Evolutionary conservation across 1,140 invertebrate genomes (phyloP), one percentile per base, ranked within the genome.

Genomic region (Zaprionus gabonicus): DNA sequence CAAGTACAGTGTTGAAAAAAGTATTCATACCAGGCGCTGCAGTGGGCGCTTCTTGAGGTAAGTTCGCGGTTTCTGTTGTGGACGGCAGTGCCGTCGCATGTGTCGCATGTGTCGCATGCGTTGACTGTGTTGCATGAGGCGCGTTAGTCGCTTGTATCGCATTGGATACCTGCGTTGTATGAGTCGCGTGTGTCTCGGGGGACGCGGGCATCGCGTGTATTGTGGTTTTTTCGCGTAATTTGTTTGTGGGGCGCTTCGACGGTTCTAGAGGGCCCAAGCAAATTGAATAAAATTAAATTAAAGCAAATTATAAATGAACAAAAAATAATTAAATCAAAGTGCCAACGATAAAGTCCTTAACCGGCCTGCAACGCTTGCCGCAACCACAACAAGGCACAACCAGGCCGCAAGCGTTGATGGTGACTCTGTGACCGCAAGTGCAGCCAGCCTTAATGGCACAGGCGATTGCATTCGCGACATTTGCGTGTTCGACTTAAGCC

Each of bases 381-480:
- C 81, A 81, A 81, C 83, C 97, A 98, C 93, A 97, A 97, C 76
- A 97, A 95, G 76, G 95, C 83, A 95, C 82, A 95, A 94, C 6
- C 97, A 25, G 46, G 20, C 23, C 23, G 12, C 3, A 49, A 44
- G 41, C 20, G 20, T 20, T 20, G 9, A 49, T 51, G 20, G 13
- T 51, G 3, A 20, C 2, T 96, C 5, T 96, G 95, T 13, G 38
- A 76, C 81, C 81, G 58, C 82, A 76, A 60, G 12, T 96, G 97
- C 63, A 98, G 93, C 93, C 98, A 98, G 25, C 98, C 93, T 93
- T 98, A 97, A 23, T 96, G 97, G 93, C 97, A 9, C 31, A 34
- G 98, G 12, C 97, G 53, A 97, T 93, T 97, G 97, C 12, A 97
- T 96, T 17, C 96, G 96, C 76, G 96, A 96, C 93, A 98, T 99